These are phyloP conservation scores for Borostomias antarcticus DNA, from an alignment of 2,797 vertebrate species.

Conservation along the genomic window DNA sequence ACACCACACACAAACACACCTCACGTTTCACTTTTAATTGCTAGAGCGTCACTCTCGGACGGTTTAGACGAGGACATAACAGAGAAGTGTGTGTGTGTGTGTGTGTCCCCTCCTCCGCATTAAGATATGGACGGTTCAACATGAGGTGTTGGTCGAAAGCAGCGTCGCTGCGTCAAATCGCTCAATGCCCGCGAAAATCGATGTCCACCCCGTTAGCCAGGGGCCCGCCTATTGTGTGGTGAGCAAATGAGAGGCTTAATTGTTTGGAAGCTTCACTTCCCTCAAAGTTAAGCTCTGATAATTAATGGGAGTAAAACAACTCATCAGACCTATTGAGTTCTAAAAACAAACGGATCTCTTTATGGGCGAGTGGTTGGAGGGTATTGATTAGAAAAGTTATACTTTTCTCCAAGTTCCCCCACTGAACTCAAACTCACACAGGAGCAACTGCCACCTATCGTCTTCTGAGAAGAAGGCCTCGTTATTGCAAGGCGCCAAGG, in stretches of 20 bases:
- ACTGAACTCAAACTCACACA: background rate
- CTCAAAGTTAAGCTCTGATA: constrained; percentile 56
- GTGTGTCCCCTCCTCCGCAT: background rate
- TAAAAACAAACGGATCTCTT: constrained; percentile 68
- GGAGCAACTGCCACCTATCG: constrained; percentile 10
- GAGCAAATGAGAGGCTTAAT: constrained; percentile 57
- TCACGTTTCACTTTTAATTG: constrained; percentile 35
- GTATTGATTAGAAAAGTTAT: constrained; percentile 65
- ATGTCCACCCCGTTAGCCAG: constrained; percentile 25
- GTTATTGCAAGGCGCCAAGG: background rate
- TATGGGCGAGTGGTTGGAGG: constrained; percentile 51
- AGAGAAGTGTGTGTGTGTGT: background rate
- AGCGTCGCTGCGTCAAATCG: background rate
- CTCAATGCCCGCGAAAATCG: background rate
- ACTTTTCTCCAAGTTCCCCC: constrained; percentile 31
- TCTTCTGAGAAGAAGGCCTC: background rate
- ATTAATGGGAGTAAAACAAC: constrained; percentile 62
- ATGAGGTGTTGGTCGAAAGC: background rate
- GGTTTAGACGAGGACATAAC: background rate
- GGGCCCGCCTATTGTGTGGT: constrained; percentile 47
- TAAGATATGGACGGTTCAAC: constrained; percentile 24
- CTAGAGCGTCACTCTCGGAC: constrained; percentile 15
- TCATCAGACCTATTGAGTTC: too few species aligned
- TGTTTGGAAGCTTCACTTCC: constrained; percentile 44
- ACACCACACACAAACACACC: constrained; percentile 4